phyloP scores from a whole-genome alignment of 2,888 invertebrate genomes.

The Euspilapteryx auroguttella region DNA sequence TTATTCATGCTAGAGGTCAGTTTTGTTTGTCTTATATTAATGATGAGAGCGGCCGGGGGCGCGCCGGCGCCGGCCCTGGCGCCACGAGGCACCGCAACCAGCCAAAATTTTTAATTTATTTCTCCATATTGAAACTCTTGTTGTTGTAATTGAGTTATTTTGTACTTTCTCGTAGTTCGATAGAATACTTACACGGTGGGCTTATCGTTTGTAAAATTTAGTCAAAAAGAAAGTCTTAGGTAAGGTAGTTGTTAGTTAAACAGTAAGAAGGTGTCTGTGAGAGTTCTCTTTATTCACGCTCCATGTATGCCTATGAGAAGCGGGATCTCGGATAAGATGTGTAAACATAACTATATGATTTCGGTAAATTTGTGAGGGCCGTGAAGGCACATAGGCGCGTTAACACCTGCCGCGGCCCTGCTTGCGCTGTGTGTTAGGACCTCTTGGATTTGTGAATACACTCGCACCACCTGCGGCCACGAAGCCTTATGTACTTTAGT shows the following conservation, averaged over 20 bases:
- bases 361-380: too few relatives aligned
- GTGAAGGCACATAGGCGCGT: conserved; percentile 21
- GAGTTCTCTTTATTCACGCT: too few relatives aligned
- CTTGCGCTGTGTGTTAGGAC: conserved; percentile 19
- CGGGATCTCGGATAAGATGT: too few relatives aligned
- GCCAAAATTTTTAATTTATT: conserved; percentile 53
- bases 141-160: conserved; percentile 43
- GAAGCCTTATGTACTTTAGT: too few relatives aligned
- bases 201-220: conserved; percentile 11
- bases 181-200: conserved; percentile 10
- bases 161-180: background rate
- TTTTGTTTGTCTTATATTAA: conserved; percentile 60
- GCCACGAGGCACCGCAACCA: conserved; percentile 40
- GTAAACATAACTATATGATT: too few relatives aligned
- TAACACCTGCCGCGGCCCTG: conserved; percentile 41
- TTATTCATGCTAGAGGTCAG: conserved; percentile 30
- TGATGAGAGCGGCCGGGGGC: conserved; percentile 48
- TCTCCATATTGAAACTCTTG: conserved; percentile 15
- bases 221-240: too few relatives aligned
- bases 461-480: conserved; percentile 27
- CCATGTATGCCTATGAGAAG: too few relatives aligned
- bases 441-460: conserved; percentile 20
- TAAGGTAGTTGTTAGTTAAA: too few relatives aligned
- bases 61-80: conserved; percentile 49
- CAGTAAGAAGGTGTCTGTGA: too few relatives aligned